Percentiles rank a stretch among this genome's conserved stretches.
phyloP scores from a whole-genome alignment of 1,140 invertebrate species.

The Mesaphorura yosii region DNA sequence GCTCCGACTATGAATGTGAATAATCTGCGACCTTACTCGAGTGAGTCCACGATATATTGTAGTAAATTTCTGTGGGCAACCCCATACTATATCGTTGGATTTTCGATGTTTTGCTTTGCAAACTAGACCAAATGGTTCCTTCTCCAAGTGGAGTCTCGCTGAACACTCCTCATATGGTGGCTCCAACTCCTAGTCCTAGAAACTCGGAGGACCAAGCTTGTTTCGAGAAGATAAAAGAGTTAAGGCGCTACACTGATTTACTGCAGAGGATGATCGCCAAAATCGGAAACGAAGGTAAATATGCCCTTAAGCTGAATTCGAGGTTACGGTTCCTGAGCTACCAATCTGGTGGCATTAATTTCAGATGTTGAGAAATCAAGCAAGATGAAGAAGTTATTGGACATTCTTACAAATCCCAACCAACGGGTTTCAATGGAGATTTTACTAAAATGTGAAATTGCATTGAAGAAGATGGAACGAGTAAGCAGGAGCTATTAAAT shows the following conservation, averaged over 20 bases:
- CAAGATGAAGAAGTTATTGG: constrained; percentile 83
- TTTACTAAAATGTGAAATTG: constrained; percentile 80
- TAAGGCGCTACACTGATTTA: constrained; percentile 87
- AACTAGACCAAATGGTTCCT: constrained; percentile 44
- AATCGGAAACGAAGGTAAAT: constrained; percentile 67
- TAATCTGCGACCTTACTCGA: no score
- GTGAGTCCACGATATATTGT: no score
- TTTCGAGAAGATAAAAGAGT: constrained; percentile 76
- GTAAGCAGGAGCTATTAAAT: constrained; percentile 32
- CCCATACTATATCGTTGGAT: no score
- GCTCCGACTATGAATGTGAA: constrained; percentile 11
- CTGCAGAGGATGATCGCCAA: constrained; percentile 71
- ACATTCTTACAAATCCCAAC: constrained; percentile 76
- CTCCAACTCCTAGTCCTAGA: constrained; percentile 53
- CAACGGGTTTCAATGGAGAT: constrained; percentile 79
- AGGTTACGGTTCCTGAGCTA: no score
- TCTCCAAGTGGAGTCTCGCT: constrained; percentile 62
- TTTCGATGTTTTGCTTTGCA: no score
- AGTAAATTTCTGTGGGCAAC: no score
- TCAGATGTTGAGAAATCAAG: constrained; percentile 69
- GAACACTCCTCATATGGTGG: constrained; percentile 60
- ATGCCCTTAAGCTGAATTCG: no score
- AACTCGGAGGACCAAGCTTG: constrained; percentile 72
- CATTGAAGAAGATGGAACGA: constrained; percentile 68
- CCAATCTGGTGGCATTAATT: no score